Conservation (phyloP, 2,113 vertebrate species). For the Elephas maximus region DNA sequence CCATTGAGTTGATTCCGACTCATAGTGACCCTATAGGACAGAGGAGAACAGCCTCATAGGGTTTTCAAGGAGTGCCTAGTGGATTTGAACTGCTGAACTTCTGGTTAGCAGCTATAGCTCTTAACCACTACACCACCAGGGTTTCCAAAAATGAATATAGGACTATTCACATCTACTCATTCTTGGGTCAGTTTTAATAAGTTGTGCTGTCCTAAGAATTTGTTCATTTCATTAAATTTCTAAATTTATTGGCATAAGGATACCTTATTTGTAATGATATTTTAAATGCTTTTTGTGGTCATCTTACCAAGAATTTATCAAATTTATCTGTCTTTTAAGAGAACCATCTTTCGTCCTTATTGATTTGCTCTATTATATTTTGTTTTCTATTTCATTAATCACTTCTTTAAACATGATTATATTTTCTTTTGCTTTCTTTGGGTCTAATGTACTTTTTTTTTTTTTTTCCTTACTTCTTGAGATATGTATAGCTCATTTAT, state of each 20-base stretch:
- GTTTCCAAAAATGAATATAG: too few species aligned
- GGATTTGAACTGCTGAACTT: too few species aligned
- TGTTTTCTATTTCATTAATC: not conserved
- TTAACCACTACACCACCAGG: too few species aligned
- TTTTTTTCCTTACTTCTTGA: not conserved
- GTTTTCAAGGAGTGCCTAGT: too few species aligned
- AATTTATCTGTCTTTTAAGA: not conserved
- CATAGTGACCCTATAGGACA: too few species aligned
- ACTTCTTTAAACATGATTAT: not conserved
- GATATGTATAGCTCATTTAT: not conserved
- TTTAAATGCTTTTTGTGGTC: not conserved
- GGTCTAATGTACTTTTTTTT: not conserved
- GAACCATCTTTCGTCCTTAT: not conserved
- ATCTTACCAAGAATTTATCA: not conserved
- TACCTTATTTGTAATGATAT: too few species aligned
- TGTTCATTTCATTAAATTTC: not conserved
- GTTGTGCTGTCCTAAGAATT: too few species aligned
- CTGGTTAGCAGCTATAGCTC: too few species aligned
- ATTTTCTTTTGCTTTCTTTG: not conserved
- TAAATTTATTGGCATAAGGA: not conserved
- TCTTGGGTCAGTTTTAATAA: not conserved
- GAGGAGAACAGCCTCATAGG: too few species aligned
- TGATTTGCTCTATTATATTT: not conserved
- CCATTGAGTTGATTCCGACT: too few species aligned
- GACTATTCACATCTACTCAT: not conserved